Percentiles rank a stretch among this genome's conserved stretches.
Evolutionary conservation across 37 sponge, comb jelly and placozoan species (phyloP).

Genomic region (Ianthella basta): DNA sequence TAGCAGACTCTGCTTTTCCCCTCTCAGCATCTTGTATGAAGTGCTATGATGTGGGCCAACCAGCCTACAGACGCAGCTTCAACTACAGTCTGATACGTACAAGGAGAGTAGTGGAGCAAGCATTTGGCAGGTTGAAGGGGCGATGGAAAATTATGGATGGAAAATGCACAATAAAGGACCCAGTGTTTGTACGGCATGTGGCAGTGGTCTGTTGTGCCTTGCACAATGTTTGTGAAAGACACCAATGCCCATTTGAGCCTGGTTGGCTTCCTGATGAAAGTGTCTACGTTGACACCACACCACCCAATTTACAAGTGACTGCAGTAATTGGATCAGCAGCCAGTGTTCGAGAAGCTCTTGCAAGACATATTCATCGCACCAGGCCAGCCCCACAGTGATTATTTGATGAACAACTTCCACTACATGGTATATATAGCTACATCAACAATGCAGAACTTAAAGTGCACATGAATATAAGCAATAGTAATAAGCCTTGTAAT

Average conservation of each 20-base stretch:
- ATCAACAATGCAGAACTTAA: too few species aligned
- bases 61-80: background rate
- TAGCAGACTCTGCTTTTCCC: constrained; percentile 23
- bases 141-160: constrained; percentile 27
- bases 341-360: too few species aligned
- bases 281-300: too few species aligned
- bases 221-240: constrained; percentile 6
- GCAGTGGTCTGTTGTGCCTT: constrained; percentile 32
- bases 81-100: constrained; percentile 12
- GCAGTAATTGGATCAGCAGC: too few species aligned
- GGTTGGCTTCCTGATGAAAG: too few species aligned
- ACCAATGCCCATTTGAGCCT: background rate
- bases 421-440: too few species aligned
- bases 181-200: background rate
- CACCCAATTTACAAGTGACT: too few species aligned
- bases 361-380: too few species aligned
- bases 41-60: background rate
- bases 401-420: too few species aligned
- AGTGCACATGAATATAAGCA: too few species aligned
- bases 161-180: constrained; percentile 13
- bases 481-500: too few species aligned
- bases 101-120: constrained; percentile 25
- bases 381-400: too few species aligned
- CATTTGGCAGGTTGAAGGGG: constrained; percentile 32
- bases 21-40: background rate